These are phyloP conservation scores for Epizoanthus stellaris DNA, from an alignment of 92 coral and sea anemone genomes.

Conservation along the genomic window DNA sequence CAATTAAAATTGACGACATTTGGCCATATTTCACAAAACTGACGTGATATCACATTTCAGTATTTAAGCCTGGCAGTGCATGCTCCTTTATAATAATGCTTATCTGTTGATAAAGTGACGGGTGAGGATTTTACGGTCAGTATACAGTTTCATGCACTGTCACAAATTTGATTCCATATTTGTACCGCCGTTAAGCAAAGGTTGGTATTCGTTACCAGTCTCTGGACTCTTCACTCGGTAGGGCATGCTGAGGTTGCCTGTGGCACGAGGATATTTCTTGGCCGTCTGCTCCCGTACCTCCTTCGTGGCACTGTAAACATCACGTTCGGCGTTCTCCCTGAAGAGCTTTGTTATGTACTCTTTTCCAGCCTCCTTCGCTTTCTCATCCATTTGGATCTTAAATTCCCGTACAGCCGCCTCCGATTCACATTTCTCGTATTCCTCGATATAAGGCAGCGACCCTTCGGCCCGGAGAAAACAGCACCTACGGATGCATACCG, in stretches of 20 bases:
- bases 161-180: too few species aligned
- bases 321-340: not conserved
- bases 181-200: too few species aligned
- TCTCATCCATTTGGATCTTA: constrained; percentile 32
- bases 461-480: constrained; percentile 61
- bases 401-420: constrained; percentile 58
- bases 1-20: too few species aligned
- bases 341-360: constrained; percentile 20
- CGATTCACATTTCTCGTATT: constrained; percentile 56
- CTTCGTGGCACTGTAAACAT: constrained; percentile 8
- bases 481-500: constrained; percentile 58
- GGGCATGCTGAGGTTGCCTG: constrained; percentile 68
- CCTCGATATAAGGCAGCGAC: constrained; percentile 44
- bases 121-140: too few species aligned
- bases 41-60: too few species aligned
- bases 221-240: constrained; percentile 29
- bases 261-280: constrained; percentile 52
- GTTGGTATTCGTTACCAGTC: too few species aligned
- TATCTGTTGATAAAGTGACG: too few species aligned
- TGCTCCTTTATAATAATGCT: too few species aligned
- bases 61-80: too few species aligned
- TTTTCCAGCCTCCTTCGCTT: constrained; percentile 52
- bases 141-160: too few species aligned
- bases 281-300: constrained; percentile 15
- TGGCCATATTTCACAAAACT: too few species aligned